Evolutionary conservation across 2,888 invertebrate species (phyloP), one percentile per base, ranked within the genome.

Genomic region (Serrognathus titanus): DNA sequence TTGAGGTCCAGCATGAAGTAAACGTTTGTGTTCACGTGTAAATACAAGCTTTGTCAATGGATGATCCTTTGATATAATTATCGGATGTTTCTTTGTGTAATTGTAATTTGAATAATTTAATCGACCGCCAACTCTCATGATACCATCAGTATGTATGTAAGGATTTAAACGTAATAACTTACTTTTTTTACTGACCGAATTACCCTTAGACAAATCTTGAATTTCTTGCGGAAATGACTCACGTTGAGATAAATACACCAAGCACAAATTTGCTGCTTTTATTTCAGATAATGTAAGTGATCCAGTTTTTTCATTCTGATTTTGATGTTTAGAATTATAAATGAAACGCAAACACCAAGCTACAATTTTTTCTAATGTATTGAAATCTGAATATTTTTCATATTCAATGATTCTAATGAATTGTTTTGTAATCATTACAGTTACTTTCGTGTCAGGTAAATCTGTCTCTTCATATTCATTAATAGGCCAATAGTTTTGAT

Each of bases 1-100:
- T 49, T 58, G 49, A 38, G 49, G 12, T n/a, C 53, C 57, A 35
- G 56, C 53, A 51, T 62, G 60, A 10, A 53, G 20, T 12, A 41
- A 48, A 40, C 13, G 10, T 12, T 11, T 31, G 41, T 52, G 52
- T 36, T 39, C 37, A 43, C 41, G 43, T n/a, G 36, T 49, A n/a
- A 55, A 36, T 11, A 55, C 49, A 35, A 49, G 43, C 20, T 13
- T 40, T 10, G 49, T 55, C 36, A 55, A 35, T 43, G 24, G n/a
- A 46, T 55, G 51, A 10, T 46, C 51, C 13, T 46, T 46, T 51
- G 51, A 46, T 10, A 53, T 10, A 35, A 53, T 5, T 9, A 54
- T 54, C 1, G 53, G 47, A 36, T 43, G 50, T 37, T 55, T 49
- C 43, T 55, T 55, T 36, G 35, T 40, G 35, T 40, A 55, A n/a